Conservation (phyloP, 2,888 invertebrate species). For the Tipula confusa region DNA sequence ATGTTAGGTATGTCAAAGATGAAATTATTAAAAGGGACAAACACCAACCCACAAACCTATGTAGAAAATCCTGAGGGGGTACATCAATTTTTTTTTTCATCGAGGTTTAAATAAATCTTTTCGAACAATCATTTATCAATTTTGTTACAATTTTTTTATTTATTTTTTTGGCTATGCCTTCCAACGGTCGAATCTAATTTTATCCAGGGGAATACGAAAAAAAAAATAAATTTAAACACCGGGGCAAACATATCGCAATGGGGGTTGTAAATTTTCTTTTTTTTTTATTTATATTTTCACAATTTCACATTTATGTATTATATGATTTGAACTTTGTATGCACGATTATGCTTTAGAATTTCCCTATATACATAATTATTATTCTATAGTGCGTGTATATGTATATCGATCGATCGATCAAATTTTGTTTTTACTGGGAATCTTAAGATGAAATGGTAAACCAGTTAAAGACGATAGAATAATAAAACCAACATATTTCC, state of each 20-base stretch:
- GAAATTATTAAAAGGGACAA: not conserved
- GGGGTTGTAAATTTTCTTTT: not conserved
- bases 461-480: not conserved
- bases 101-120: constrained; percentile 20
- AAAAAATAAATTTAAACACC: no score
- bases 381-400: not conserved
- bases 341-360: no score
- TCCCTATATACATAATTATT: no score
- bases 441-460: no score
- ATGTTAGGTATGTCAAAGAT: not conserved
- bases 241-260: not conserved
- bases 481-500: not conserved
- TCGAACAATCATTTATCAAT: constrained; percentile 12
- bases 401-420: not conserved
- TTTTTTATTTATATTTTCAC: not conserved
- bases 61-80: not conserved
- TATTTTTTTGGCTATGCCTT: not conserved
- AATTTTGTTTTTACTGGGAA: not conserved
- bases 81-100: not conserved
- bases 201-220: not conserved
- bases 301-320: no score
- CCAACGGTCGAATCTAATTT: not conserved
- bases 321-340: constrained; percentile 10
- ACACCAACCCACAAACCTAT: not conserved
- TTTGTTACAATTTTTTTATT: not conserved